Percentiles rank a stretch among this genome's conserved stretches.
phyloP scores from a whole-genome alignment of 2,888 invertebrate genomes.

The Nebria brevicollis region DNA sequence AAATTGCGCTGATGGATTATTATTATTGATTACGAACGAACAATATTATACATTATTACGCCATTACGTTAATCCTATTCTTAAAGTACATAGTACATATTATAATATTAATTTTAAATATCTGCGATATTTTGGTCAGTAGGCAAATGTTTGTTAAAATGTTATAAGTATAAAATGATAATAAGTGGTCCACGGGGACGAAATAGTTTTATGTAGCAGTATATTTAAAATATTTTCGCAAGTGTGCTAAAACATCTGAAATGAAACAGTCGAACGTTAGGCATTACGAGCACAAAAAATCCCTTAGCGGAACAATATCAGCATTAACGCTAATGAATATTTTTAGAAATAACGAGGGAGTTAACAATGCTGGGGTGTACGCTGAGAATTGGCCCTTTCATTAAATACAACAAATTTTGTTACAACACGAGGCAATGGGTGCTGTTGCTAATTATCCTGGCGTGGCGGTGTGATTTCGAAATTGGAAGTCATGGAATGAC shows the following conservation, averaged over 20 bases:
- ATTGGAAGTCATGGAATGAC: constrained; percentile 61
- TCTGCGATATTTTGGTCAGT: too few relatives aligned
- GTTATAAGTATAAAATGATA: too few relatives aligned
- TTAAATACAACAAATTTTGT: constrained; percentile 50
- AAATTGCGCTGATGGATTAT: constrained; percentile 11
- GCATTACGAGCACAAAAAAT: constrained; percentile 27
- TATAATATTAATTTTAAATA: too few relatives aligned
- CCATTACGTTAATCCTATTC: too few relatives aligned
- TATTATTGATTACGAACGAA: too few relatives aligned
- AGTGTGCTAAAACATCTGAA: background rate
- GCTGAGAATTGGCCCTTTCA: constrained; percentile 54
- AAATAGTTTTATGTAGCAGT: too few relatives aligned
- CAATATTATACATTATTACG: too few relatives aligned
- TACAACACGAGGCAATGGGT: background rate
- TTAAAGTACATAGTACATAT: too few relatives aligned
- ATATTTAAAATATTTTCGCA: background rate
- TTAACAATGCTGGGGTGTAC: background rate
- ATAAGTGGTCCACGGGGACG: too few relatives aligned
- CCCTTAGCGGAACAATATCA: constrained; percentile 36
- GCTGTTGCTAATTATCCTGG: constrained; percentile 40
- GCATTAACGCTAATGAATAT: constrained; percentile 52
- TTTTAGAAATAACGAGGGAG: constrained; percentile 52
- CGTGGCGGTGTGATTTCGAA: constrained; percentile 54
- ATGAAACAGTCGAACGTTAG: constrained; percentile 37
- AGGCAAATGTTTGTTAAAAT: too few relatives aligned